These are phyloP conservation scores for Apolygus lucorum DNA, from an alignment of 1,140 invertebrate genomes.

Conservation along the genomic window DNA sequence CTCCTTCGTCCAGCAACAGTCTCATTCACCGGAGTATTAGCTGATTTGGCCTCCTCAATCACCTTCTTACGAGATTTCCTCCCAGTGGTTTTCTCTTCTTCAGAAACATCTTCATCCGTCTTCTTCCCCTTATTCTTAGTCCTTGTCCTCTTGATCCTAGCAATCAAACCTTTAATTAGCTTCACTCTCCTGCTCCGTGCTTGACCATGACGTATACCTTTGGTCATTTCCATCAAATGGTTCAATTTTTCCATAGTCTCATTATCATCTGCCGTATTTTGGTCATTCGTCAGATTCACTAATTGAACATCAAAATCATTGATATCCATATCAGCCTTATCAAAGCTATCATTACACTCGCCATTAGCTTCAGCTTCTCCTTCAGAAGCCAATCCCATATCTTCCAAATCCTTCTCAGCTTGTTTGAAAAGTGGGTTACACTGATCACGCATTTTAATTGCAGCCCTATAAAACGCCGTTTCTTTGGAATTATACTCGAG, in stretches of 20 bases:
- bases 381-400: slow-evolving; percentile 50
- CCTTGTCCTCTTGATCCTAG: slow-evolving; percentile 36
- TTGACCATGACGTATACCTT: slow-evolving; percentile 45
- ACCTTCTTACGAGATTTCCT: neutral
- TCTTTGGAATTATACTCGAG: slow-evolving; percentile 90
- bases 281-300: slow-evolving; percentile 16
- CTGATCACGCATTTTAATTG: slow-evolving; percentile 74
- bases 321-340: slow-evolving; percentile 16
- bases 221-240: slow-evolving; percentile 45
- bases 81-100: slow-evolving; percentile 20
- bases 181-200: slow-evolving; percentile 44
- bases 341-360: slow-evolving; percentile 22
- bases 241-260: slow-evolving; percentile 46
- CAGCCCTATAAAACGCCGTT: slow-evolving; percentile 75
- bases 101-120: neutral
- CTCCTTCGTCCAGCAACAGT: neutral
- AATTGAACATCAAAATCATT: slow-evolving; percentile 15
- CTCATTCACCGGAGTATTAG: neutral
- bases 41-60: no score
- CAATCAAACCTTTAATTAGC: slow-evolving; percentile 44
- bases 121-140: neutral
- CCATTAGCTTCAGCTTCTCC: slow-evolving; percentile 37
- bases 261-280: slow-evolving; percentile 27
- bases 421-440: slow-evolving; percentile 66
- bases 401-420: slow-evolving; percentile 61